These are phyloP conservation scores for Ryuthela nishihirai DNA, from an alignment of 2,888 invertebrate species.

Conservation along the genomic window DNA sequence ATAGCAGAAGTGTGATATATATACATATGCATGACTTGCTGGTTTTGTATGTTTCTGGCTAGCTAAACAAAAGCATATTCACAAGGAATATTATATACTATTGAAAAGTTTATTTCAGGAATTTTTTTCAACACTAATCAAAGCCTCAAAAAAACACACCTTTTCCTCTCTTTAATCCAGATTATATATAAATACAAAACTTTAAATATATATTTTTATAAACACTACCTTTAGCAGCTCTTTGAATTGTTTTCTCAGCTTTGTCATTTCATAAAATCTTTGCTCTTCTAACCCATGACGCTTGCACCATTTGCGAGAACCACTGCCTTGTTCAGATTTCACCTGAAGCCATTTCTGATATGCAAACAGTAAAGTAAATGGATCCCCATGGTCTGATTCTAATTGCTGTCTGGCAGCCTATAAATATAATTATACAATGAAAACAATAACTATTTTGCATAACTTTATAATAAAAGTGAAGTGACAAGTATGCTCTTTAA, in stretches of 20 bases:
- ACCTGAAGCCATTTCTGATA: slow-evolving; percentile 85
- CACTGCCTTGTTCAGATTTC: slow-evolving; percentile 57
- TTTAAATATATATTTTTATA: not conserved
- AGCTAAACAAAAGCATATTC: too few relatives aligned
- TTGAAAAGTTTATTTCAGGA: too few relatives aligned
- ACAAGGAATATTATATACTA: too few relatives aligned
- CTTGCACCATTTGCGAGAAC: slow-evolving; percentile 76
- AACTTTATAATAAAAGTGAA: too few relatives aligned
- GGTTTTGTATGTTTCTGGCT: too few relatives aligned
- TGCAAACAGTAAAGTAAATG: slow-evolving; percentile 79
- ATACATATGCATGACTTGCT: too few relatives aligned
- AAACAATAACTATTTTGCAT: too few relatives aligned
- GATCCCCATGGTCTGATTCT: slow-evolving; percentile 94
- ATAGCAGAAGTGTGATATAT: too few relatives aligned
- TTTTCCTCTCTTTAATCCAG: not conserved
- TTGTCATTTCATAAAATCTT: slow-evolving; percentile 92
- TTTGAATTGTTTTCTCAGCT: slow-evolving; percentile 83
- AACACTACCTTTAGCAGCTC: slow-evolving; percentile 65
- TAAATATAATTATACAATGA: slow-evolving; percentile 1
- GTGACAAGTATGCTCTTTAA: too few relatives aligned
- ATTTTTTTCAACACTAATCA: too few relatives aligned
- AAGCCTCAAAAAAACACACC: too few relatives aligned
- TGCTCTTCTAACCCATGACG: slow-evolving; percentile 92
- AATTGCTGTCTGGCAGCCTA: slow-evolving; percentile 63
- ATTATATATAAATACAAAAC: not conserved